Percentiles rank a stretch among this genome's conserved stretches.
These are phyloP conservation scores for Phyllostomus discolor DNA, from an alignment of 2,113 vertebrate species.

Conservation along the genomic window DNA sequence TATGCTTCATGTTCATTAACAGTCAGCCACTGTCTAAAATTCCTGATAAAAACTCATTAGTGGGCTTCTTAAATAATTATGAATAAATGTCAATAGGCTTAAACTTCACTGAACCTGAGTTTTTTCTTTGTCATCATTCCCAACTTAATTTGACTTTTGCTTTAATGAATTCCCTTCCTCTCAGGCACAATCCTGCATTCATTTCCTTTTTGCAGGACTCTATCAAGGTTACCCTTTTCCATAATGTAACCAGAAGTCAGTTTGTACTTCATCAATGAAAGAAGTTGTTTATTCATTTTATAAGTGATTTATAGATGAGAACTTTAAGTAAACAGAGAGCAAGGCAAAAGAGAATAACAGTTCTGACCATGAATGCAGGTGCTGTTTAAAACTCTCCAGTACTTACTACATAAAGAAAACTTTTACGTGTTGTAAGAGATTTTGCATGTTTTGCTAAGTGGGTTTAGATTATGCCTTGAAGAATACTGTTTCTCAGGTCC, in stretches of 20 bases:
- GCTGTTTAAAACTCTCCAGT: constrained; percentile 57
- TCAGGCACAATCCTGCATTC: constrained; percentile 23
- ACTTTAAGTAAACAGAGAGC: constrained; percentile 57
- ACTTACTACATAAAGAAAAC: constrained; percentile 46
- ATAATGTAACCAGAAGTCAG: constrained; percentile 7
- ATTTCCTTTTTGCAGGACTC: constrained; percentile 24
- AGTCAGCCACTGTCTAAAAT: constrained; percentile 17
- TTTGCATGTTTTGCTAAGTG: constrained; percentile 51
- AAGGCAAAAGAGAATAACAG: constrained; percentile 59
- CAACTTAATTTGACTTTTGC: constrained; percentile 30
- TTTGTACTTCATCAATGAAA: constrained; percentile 56
- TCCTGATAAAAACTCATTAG: not conserved
- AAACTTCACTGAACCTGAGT: not conserved
- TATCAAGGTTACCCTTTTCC: constrained; percentile 51
- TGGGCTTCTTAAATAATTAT: constrained; percentile 12
- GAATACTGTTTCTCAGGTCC: constrained; percentile 1
- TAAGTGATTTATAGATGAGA: constrained; percentile 66
- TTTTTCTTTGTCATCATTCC: constrained; percentile 52
- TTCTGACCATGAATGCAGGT: constrained; percentile 24
- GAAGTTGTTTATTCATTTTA: constrained; percentile 63
- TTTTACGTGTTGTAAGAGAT: constrained; percentile 17
- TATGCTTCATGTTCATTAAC: not conserved
- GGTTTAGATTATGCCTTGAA: constrained; percentile 46
- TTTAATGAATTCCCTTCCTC: constrained; percentile 39
- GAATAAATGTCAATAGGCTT: constrained; percentile 41